Percentiles rank a stretch among this genome's conserved stretches.
phyloP scores from a whole-genome alignment of 2,113 vertebrate species.

The Garra rufa region DNA sequence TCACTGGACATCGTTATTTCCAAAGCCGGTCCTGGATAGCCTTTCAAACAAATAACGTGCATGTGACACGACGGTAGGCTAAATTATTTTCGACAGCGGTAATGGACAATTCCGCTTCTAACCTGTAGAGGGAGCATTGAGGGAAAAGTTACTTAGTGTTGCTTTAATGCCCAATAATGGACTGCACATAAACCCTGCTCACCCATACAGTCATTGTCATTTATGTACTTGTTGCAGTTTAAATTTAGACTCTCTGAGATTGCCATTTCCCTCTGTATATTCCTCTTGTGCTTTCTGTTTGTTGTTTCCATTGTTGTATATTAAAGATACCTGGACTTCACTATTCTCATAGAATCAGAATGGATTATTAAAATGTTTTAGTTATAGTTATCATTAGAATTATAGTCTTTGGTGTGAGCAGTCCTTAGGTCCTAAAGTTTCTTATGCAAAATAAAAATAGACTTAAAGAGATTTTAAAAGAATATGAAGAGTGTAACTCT shows the following conservation, averaged over 20 bases:
- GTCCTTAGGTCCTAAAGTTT: background rate
- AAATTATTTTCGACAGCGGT: too few relatives aligned
- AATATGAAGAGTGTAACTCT: too few relatives aligned
- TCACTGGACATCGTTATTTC: too few relatives aligned
- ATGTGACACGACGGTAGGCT: too few relatives aligned
- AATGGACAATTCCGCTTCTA: too few relatives aligned
- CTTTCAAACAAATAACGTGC: too few relatives aligned
- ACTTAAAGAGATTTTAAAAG: background rate
- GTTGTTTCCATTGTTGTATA: background rate
- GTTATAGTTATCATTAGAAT: background rate
- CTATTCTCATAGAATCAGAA: background rate
- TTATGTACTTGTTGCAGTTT: background rate
- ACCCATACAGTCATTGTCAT: background rate
- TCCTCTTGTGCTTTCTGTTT: background rate
- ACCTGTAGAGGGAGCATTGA: too few relatives aligned
- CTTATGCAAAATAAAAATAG: background rate
- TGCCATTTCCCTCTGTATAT: background rate
- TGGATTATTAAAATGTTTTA: background rate
- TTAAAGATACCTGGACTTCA: background rate
- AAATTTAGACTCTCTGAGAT: background rate
- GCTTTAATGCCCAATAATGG: background rate
- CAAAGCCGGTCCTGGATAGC: too few relatives aligned
- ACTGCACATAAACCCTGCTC: too few relatives aligned
- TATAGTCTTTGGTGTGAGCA: background rate
- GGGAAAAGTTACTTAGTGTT: too few relatives aligned